Evolutionary conservation across 2,888 invertebrate genomes (phyloP).

Genomic region (Schizotus pectinicornis): DNA sequence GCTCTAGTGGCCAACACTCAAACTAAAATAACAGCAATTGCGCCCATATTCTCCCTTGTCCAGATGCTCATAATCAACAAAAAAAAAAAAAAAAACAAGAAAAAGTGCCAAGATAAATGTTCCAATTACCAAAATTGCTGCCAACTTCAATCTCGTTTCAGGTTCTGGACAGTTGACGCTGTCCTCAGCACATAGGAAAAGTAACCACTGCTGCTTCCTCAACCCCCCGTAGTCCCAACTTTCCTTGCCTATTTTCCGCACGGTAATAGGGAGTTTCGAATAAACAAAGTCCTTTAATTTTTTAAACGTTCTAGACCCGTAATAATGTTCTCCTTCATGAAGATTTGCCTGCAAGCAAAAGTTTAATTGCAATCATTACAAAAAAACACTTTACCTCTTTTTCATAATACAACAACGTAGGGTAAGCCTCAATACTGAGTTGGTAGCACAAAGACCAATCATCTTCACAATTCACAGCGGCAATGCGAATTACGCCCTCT

Average conservation of each 20-base stretch:
- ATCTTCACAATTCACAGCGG: constrained; percentile 88
- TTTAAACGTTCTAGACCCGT: constrained; percentile 65
- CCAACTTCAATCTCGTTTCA: constrained; percentile 68
- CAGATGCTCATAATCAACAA: neutral
- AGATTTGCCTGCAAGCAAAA: constrained; percentile 59
- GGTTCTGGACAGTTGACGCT: constrained; percentile 63
- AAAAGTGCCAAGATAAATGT: neutral
- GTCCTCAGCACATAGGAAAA: constrained; percentile 65
- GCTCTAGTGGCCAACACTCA: too few relatives aligned
- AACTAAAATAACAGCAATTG: too few relatives aligned
- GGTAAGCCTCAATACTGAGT: constrained; percentile 76
- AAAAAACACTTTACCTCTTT: constrained; percentile 46
- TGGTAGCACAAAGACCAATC: constrained; percentile 79
- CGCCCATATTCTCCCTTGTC: too few relatives aligned
- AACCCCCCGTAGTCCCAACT: constrained; percentile 53
- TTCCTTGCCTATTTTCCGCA: constrained; percentile 55
- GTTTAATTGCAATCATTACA: constrained; percentile 12
- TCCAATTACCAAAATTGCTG: constrained; percentile 72
- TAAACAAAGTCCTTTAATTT: constrained; percentile 69
- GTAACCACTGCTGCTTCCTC: constrained; percentile 60
- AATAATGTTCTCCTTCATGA: constrained; percentile 65
- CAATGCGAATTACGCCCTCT: constrained; percentile 79
- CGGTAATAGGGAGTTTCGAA: constrained; percentile 61
- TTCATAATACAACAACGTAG: constrained; percentile 73
- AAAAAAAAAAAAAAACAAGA: too few relatives aligned